Percentiles rank a stretch among this genome's conserved stretches.
Conservation (phyloP, 35 echinoderm and acorn worm genomes). For the Amphiura filiformis region DNA sequence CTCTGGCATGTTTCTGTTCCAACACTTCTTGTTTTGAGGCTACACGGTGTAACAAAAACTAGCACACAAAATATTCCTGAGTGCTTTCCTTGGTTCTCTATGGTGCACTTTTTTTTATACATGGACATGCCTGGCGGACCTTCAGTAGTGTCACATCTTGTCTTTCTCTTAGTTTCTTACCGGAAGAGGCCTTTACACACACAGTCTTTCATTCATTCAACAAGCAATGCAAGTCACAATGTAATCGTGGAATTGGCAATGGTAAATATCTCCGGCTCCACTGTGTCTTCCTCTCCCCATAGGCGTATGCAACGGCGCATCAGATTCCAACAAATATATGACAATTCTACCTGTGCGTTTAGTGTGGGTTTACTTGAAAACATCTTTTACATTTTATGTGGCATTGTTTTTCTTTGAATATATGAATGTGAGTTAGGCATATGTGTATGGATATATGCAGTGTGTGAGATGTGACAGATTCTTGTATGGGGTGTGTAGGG, state of each 20-base stretch:
- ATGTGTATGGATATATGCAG: too few relatives aligned
- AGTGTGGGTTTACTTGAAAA: too few relatives aligned
- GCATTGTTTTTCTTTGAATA: too few relatives aligned
- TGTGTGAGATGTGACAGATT: too few relatives aligned
- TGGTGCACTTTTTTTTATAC: too few relatives aligned
- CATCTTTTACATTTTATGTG: too few relatives aligned
- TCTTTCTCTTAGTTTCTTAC: background rate
- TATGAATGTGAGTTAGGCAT: too few relatives aligned
- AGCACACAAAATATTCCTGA: too few relatives aligned
- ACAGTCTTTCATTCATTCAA: background rate
- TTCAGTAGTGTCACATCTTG: background rate
- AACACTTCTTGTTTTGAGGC: too few relatives aligned
- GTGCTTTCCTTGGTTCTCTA: background rate
- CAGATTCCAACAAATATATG: background rate
- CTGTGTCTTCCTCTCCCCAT: background rate
- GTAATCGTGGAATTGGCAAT: background rate
- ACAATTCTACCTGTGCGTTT: background rate
- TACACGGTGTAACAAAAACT: too few relatives aligned
- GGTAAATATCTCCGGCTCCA: constrained; percentile 13
- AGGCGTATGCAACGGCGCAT: background rate
- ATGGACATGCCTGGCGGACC: background rate
- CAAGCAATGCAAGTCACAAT: background rate
- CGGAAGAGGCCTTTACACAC: background rate
- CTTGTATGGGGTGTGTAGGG: too few relatives aligned
- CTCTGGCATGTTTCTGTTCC: too few relatives aligned